Evolutionary conservation across 1,140 invertebrate genomes (phyloP).

Genomic region (Micrasema longulum): DNA sequence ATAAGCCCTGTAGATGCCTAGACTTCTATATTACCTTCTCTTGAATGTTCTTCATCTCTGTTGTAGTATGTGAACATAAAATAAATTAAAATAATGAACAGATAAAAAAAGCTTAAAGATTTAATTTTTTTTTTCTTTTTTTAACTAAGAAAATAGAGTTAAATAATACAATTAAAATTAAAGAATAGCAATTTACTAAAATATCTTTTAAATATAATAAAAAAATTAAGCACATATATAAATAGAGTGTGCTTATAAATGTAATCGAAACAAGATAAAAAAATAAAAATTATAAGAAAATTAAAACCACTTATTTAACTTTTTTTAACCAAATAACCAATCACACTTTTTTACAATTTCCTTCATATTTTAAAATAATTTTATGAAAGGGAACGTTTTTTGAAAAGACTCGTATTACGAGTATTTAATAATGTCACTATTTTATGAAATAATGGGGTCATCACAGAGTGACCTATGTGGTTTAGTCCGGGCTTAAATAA

Average conservation of each 20-base stretch:
- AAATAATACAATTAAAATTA: too few species aligned
- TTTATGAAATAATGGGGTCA: conserved; percentile 1
- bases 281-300: too few species aligned
- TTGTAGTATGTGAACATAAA: neutral
- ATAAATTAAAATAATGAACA: too few species aligned
- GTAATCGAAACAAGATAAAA: too few species aligned
- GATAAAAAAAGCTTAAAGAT: neutral
- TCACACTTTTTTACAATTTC: neutral
- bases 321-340: neutral
- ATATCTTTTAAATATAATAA: neutral
- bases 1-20: too few species aligned
- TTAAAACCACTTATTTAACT: neutral
- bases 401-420: neutral
- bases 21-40: too few species aligned
- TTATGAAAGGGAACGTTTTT: neutral
- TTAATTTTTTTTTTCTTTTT: neutral
- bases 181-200: too few species aligned
- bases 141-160: too few species aligned
- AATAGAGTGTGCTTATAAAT: too few species aligned
- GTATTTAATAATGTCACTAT: neutral
- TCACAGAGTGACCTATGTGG: neutral
- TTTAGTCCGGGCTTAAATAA: conserved; percentile 2
- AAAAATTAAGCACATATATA: too few species aligned
- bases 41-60: too few species aligned
- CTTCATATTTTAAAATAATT: neutral